Conservation (phyloP, 2,888 invertebrate genomes). For the Euproctis similis region DNA sequence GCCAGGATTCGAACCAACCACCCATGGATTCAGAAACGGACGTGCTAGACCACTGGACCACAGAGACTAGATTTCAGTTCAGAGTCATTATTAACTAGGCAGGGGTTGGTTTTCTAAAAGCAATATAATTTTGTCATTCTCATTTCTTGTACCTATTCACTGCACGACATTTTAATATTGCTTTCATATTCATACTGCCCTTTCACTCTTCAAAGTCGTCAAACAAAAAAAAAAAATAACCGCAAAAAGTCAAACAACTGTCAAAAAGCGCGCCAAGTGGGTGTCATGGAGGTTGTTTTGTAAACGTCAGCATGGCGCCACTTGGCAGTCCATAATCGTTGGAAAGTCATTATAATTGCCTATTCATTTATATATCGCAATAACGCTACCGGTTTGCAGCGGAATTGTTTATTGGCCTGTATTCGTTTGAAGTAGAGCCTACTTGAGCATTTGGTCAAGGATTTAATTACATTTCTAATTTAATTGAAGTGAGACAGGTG, state of each 20-base stretch:
- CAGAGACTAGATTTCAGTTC: too few relatives aligned
- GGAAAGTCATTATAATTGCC: constrained; percentile 47
- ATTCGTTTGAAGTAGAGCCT: constrained; percentile 1
- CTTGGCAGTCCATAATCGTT: constrained; percentile 33
- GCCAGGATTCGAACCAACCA: too few relatives aligned
- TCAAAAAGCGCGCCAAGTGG: constrained; percentile 19
- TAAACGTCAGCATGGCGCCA: constrained; percentile 56
- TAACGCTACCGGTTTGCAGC: constrained; percentile 6
- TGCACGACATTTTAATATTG: constrained; percentile 7
- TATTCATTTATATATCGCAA: constrained; percentile 24
- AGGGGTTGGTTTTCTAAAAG: too few relatives aligned
- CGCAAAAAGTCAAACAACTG: constrained; percentile 12
- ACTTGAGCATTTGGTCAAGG: constrained; percentile 6
- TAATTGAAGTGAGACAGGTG: constrained; percentile 4
- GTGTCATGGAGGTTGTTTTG: constrained; percentile 44
- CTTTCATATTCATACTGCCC: neutral
- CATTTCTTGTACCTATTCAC: too few relatives aligned
- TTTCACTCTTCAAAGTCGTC: neutral
- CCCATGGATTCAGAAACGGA: too few relatives aligned
- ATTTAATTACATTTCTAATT: constrained; percentile 5
- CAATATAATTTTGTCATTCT: too few relatives aligned
- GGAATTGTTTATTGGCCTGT: constrained; percentile 5
- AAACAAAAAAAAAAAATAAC: constrained; percentile 19
- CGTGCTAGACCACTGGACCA: too few relatives aligned
- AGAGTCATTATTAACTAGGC: too few relatives aligned